A percentile compares a stretch with the other conserved stretches of the same genome.
These are phyloP conservation scores for Crypturellus undulatus DNA, from an alignment of 2,113 vertebrate species.

Conservation along the genomic window DNA sequence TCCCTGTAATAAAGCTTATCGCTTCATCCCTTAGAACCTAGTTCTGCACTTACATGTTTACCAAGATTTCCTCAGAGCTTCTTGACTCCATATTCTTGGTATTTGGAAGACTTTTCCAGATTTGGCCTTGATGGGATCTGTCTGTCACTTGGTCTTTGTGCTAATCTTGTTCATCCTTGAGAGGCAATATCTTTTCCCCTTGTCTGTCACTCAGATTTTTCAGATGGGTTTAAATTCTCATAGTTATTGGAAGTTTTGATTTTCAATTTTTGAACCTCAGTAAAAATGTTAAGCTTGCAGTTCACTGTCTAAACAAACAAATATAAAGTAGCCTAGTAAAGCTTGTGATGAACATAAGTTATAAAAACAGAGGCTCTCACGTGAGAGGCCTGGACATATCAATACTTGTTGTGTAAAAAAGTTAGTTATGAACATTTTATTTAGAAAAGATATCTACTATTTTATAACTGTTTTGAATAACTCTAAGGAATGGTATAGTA, in stretches of 20 bases:
- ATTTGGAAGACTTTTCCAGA: conserved; percentile 18
- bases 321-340: neutral
- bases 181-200: neutral
- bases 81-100: neutral
- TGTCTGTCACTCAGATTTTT: neutral
- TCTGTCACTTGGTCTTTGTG: conserved; percentile 25
- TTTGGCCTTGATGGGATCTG: conserved; percentile 23
- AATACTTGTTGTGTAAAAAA: neutral
- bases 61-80: conserved; percentile 19
- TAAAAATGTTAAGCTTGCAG: neutral
- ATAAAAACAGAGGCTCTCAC: neutral
- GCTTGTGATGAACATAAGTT: neutral
- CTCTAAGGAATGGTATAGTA: neutral
- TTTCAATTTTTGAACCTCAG: neutral
- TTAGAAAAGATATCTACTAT: accelerated
- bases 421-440: neutral
- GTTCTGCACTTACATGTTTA: neutral
- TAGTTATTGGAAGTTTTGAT: neutral
- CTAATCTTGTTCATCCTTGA: conserved; percentile 20
- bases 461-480: neutral
- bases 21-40: neutral
- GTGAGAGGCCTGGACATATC: neutral
- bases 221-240: neutral
- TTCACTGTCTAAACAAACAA: neutral
- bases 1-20: neutral